Evolutionary conservation across 2,797 vertebrate species (phyloP).

Genomic region (Todus mexicanus): DNA sequence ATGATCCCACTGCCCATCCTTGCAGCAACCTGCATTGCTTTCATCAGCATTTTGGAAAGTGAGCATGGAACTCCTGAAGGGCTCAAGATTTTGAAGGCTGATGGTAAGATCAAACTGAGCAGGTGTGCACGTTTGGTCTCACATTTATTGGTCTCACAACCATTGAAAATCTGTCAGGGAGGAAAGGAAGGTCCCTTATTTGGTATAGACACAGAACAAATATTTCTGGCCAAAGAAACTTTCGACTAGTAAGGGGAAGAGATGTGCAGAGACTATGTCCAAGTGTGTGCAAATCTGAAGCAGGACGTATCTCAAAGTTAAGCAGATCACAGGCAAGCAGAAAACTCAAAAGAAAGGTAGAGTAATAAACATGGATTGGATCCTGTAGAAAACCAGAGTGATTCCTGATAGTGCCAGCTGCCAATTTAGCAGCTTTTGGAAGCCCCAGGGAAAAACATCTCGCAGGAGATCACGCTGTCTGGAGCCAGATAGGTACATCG

Average conservation of each 20-base stretch:
- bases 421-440: not conserved
- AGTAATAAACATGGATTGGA: not conserved
- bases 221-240: not conserved
- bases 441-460: not conserved
- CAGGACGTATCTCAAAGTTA: not conserved
- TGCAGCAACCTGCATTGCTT: not conserved
- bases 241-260: not conserved
- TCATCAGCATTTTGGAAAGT: not conserved
- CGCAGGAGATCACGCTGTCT: fast-evolving
- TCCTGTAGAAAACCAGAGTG: not conserved
- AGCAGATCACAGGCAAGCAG: not conserved
- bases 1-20: not conserved
- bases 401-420: not conserved
- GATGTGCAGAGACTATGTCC: not conserved
- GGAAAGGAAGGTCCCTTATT: not conserved
- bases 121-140: not conserved
- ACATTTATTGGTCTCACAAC: not conserved
- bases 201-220: not conserved
- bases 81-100: not conserved
- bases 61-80: not conserved
- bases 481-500: not conserved
- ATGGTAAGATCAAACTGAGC: not conserved
- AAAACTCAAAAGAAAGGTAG: not conserved
- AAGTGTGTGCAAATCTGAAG: not conserved
- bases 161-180: not conserved